These are phyloP conservation scores for Sympetrum striolatum DNA, from an alignment of 2,888 invertebrate genomes.

Conservation along the genomic window DNA sequence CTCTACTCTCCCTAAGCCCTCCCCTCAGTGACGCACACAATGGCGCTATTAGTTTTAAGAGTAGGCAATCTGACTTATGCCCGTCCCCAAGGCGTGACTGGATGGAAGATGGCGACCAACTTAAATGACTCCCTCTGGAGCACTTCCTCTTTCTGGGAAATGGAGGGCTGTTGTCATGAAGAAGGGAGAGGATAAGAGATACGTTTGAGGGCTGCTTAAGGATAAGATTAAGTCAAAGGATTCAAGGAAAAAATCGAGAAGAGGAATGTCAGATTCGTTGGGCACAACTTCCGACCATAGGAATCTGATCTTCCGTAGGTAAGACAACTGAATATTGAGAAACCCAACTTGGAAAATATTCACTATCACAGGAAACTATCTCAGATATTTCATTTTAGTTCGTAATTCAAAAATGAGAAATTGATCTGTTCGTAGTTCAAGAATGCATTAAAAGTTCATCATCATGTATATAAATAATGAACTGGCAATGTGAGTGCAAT, in stretches of 20 bases:
- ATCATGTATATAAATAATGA: too few species aligned
- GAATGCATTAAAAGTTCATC: too few species aligned
- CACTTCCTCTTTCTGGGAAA: constrained; percentile 20
- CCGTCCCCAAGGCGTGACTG: constrained; percentile 45
- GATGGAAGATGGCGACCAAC: constrained; percentile 39
- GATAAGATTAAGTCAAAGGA: neutral
- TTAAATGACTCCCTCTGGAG: constrained; percentile 18
- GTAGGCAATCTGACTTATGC: constrained; percentile 41
- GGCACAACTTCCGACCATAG: too few species aligned
- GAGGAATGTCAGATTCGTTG: too few species aligned
- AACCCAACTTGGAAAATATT: too few species aligned
- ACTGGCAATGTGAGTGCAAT: too few species aligned
- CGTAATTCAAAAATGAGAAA: too few species aligned
- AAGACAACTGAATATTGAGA: too few species aligned
- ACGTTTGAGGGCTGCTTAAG: neutral
- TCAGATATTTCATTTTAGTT: too few species aligned
- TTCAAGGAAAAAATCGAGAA: neutral
- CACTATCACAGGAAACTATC: too few species aligned
- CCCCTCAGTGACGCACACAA: constrained; percentile 15
- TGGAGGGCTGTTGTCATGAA: neutral
- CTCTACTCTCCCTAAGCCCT: neutral
- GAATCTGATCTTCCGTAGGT: too few species aligned
- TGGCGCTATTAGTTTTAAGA: constrained; percentile 35
- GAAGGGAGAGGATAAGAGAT: neutral
- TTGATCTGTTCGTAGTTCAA: too few species aligned